A percentile compares a stretch with the other conserved stretches of the same genome.
Evolutionary conservation across 2,797 vertebrate species (phyloP).

Genomic region (Sebastes kiyomatsui): DNA sequence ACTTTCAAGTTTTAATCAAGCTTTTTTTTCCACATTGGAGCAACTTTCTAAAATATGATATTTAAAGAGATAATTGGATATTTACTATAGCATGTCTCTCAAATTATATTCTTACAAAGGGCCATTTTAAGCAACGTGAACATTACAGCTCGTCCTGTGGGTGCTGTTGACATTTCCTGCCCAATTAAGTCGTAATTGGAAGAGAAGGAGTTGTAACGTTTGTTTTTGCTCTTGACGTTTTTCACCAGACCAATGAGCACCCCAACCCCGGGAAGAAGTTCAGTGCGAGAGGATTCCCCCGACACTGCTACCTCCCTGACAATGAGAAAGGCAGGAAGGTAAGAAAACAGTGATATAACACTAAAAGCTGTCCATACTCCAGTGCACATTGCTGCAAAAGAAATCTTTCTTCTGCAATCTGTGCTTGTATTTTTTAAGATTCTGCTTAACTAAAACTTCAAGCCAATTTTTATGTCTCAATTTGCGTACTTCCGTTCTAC

Average conservation of each 20-base stretch:
- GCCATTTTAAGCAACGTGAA: background rate
- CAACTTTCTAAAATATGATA: background rate
- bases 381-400: background rate
- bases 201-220: constrained; percentile 24
- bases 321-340: constrained; percentile 96
- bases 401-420: background rate
- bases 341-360: background rate
- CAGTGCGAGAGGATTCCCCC: constrained; percentile 94
- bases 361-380: background rate
- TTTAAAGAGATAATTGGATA: constrained; percentile 16
- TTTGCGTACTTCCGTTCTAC: too few relatives aligned
- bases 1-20: too few relatives aligned
- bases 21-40: background rate
- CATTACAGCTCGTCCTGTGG: constrained; percentile 23
- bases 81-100: background rate
- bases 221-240: constrained; percentile 40
- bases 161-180: constrained; percentile 44
- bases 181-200: constrained; percentile 27
- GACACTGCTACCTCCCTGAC: constrained; percentile 97
- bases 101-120: constrained; percentile 8
- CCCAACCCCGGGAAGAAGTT: constrained; percentile 95
- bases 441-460: background rate
- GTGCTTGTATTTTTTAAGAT: background rate
- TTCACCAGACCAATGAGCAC: constrained; percentile 91
- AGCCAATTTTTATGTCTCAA: background rate